Conservation (phyloP, 2,113 vertebrate genomes). For the Corythornis cristatus region DNA sequence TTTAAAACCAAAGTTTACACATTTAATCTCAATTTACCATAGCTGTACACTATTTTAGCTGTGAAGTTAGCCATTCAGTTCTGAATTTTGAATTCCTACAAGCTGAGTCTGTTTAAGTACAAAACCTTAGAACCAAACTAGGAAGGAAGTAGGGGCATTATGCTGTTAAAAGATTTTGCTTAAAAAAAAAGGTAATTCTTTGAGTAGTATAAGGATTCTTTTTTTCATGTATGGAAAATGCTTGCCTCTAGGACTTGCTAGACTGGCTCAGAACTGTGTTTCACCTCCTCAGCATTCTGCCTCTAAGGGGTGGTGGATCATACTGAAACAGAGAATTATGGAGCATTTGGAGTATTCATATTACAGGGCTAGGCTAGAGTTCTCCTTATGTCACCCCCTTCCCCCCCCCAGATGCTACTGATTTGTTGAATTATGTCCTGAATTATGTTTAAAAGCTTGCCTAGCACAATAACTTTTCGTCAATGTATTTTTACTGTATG, state of each 20-base stretch:
- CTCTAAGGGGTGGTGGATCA: neutral
- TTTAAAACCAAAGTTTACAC: neutral
- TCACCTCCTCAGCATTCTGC: neutral
- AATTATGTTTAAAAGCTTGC: neutral
- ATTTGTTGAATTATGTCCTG: neutral
- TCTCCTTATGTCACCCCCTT: too few relatives aligned
- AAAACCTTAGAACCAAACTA: neutral
- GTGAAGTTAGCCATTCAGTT: neutral
- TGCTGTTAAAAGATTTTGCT: neutral
- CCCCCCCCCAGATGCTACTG: neutral
- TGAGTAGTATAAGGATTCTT: neutral
- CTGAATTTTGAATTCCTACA: neutral
- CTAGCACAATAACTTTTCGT: neutral
- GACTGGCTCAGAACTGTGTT: neutral
- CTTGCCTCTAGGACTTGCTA: neutral
- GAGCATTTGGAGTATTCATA: neutral
- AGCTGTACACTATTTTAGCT: neutral
- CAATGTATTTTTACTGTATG: neutral
- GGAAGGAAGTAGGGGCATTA: neutral
- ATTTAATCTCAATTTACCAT: neutral
- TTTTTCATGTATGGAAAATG: neutral
- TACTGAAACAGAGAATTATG: neutral
- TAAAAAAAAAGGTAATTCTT: neutral
- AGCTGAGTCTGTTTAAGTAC: neutral
- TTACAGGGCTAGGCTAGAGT: neutral